Evolutionary conservation across 2,797 vertebrate genomes (phyloP).

Genomic region (Diplodus puntazzo): DNA sequence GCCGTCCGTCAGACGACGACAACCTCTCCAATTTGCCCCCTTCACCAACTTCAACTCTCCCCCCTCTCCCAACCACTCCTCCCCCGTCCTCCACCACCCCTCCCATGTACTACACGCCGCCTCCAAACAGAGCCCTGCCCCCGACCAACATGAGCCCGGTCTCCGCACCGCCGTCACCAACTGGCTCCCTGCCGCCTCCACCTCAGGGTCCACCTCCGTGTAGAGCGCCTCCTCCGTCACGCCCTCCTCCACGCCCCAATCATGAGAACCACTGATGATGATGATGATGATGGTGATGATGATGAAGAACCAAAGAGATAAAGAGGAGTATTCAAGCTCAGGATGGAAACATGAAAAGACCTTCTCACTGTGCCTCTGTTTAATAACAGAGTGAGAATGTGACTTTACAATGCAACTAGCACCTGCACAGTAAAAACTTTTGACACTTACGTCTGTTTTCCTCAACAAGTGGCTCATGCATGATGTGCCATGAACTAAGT

Average conservation of each 20-base stretch:
- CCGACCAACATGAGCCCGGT: constrained; percentile 35
- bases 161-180: constrained; percentile 63
- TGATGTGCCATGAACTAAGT: constrained; percentile 37
- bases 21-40: constrained; percentile 75
- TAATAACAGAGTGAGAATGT: neutral
- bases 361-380: constrained; percentile 32
- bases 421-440: constrained; percentile 16
- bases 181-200: constrained; percentile 73
- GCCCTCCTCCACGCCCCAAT: constrained; percentile 91
- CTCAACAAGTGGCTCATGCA: constrained; percentile 22
- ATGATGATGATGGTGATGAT: neutral
- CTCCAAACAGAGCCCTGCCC: constrained; percentile 78
- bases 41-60: constrained; percentile 80
- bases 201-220: constrained; percentile 73
- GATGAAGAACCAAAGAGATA: neutral
- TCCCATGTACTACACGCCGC: constrained; percentile 74
- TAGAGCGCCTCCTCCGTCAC: constrained; percentile 85
- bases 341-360: constrained; percentile 33
- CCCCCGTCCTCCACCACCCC: constrained; percentile 75
- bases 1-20: constrained; percentile 69
- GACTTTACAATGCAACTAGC: neutral
- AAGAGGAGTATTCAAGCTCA: constrained; percentile 27
- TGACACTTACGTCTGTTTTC: neutral
- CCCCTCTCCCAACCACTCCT: constrained; percentile 83
- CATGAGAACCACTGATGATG: constrained; percentile 69